phyloP scores from a whole-genome alignment of 2,888 invertebrate species.

The Cephus pulcher region DNA sequence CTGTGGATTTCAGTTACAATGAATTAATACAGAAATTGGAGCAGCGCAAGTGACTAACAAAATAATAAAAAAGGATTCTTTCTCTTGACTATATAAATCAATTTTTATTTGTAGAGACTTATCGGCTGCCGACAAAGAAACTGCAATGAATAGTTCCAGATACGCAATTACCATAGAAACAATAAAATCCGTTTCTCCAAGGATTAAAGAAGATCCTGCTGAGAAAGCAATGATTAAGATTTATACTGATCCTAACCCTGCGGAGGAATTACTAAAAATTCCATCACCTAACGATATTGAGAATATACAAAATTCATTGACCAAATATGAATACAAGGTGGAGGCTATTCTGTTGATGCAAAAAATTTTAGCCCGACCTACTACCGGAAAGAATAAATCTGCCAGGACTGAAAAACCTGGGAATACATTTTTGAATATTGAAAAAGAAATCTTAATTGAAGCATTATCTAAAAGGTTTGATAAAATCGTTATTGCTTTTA shows the following conservation, averaged over 20 bases:
- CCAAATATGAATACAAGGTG: slow-evolving; percentile 49
- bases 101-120: neutral
- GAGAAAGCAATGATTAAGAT: slow-evolving; percentile 3
- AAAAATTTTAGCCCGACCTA: slow-evolving; percentile 18
- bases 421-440: slow-evolving; percentile 35
- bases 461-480: slow-evolving; percentile 48
- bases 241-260: slow-evolving; percentile 21
- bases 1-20: slow-evolving; percentile 42
- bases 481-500: neutral
- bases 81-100: neutral
- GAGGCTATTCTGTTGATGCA: slow-evolving; percentile 33
- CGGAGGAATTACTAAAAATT: slow-evolving; percentile 30
- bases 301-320: slow-evolving; percentile 37
- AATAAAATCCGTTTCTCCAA: neutral
- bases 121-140: neutral
- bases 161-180: neutral
- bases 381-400: slow-evolving; percentile 18
- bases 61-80: neutral
- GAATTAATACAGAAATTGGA: slow-evolving; percentile 25
- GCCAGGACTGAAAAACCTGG: slow-evolving; percentile 14
- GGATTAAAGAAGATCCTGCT: neutral
- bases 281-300: slow-evolving; percentile 34
- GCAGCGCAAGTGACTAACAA: slow-evolving; percentile 9
- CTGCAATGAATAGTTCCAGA: neutral
- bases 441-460: slow-evolving; percentile 31